phyloP scores from a whole-genome alignment of 2,797 vertebrate species.

The Gadopsis bispinosus region DNA sequence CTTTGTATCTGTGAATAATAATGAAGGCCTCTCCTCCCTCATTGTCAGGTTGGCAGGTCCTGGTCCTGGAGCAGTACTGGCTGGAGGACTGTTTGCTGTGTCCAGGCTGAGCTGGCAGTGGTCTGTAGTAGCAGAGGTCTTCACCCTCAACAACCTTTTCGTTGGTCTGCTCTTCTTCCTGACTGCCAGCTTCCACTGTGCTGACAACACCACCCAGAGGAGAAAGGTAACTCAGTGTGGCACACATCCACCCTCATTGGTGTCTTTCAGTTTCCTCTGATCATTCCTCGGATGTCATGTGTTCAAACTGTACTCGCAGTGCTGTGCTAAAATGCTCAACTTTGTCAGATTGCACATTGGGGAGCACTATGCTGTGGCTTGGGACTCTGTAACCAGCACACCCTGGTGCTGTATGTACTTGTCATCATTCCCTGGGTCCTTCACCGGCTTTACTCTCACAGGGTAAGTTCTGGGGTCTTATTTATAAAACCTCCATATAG shows the following conservation, averaged over 20 bases:
- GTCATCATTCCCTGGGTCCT: conserved; percentile 92
- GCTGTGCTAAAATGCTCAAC: conserved; percentile 5
- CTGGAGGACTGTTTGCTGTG: conserved; percentile 93
- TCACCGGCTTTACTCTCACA: conserved; percentile 79
- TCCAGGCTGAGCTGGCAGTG: conserved; percentile 98
- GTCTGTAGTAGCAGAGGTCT: conserved; percentile 96
- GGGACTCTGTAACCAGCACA: conserved; percentile 97
- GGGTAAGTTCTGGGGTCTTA: conserved; percentile 80
- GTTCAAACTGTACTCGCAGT: conserved; percentile 7
- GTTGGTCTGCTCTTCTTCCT: conserved; percentile 92
- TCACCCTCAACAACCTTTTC: conserved; percentile 98
- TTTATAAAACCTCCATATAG: background rate
- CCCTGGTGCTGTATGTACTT: conserved; percentile 89
- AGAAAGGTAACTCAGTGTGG: conserved; percentile 87
- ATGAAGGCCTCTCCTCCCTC: background rate
- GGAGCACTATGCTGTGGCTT: conserved; percentile 95
- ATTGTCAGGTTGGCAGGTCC: conserved; percentile 90
- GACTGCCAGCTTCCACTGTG: conserved; percentile 87
- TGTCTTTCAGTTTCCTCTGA: background rate
- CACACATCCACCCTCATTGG: background rate
- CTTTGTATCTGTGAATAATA: conserved; percentile 1
- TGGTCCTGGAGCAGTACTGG: conserved; percentile 91
- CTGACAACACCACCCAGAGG: conserved; percentile 86
- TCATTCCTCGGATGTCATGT: background rate
- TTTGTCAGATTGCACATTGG: conserved; percentile 86